These are phyloP conservation scores for Malurus melanocephalus DNA, from an alignment of 2,113 vertebrate species.

Conservation along the genomic window DNA sequence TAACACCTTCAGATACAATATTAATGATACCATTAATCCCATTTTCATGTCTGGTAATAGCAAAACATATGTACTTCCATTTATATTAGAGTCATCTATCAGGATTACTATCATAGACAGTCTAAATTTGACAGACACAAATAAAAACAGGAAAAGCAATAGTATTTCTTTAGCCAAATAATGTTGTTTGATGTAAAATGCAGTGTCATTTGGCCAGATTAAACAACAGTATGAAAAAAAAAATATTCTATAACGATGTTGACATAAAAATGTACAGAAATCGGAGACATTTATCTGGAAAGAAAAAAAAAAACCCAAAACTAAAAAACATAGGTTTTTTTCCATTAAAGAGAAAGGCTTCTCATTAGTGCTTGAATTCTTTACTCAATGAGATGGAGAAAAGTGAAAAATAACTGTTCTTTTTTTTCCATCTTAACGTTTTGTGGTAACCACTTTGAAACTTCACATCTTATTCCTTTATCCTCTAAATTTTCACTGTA, in stretches of 20 bases:
- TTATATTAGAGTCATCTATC: constrained; percentile 18
- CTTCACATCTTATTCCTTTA: background rate
- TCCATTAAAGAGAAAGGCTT: background rate
- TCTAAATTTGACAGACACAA: background rate
- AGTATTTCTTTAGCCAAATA: background rate
- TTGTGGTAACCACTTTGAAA: background rate
- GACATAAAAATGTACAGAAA: background rate
- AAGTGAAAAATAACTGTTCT: background rate
- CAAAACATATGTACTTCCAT: background rate
- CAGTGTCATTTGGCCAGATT: background rate
- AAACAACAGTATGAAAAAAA: constrained; percentile 19
- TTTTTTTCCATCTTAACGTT: background rate
- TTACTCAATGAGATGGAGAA: background rate
- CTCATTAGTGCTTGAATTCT: background rate
- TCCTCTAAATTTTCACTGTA: background rate
- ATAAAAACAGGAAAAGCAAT: constrained; percentile 19
- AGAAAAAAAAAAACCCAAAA: background rate
- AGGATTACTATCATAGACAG: constrained; percentile 8
- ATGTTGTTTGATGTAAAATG: background rate
- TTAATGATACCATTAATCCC: background rate
- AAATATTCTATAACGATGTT: background rate
- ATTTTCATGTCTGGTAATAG: background rate
- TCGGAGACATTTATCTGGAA: background rate
- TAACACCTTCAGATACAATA: background rate
- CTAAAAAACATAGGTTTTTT: background rate